Base-by-base conservation (phyloP, 92 coral and sea anemone species). In the Hydrozoanthus gracilis region DNA sequence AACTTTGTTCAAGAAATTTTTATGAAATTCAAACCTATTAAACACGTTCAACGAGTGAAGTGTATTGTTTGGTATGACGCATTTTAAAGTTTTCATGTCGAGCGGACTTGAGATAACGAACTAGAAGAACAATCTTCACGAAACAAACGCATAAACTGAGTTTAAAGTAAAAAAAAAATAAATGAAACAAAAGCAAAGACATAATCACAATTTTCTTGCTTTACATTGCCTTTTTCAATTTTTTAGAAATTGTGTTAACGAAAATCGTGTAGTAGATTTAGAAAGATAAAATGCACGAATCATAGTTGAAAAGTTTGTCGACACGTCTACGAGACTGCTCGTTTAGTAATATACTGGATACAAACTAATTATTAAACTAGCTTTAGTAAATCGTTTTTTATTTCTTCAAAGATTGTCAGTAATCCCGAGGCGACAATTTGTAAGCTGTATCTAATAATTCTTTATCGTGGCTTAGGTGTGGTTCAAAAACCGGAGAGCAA, bases 401-500 rank as follows among this genome's bases (percentile, higher is more conserved):
- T 80, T 64, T 67, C 73, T 80, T 80, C 44, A 52, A 65, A 64
- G 55, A 64, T 80, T 64, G 85, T 51, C 66, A 65, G 69, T 80
- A 80, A 80, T 47, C 77, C 54, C 58, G 75, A 44, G 69, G 71
- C 56, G 83, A 87, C 86, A 56, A 74, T 48, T 72, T 86, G 9
- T 70, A 90, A 84, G 86, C 84, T 76, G 83, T 82, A 70, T 51
- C 84, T 82, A 65, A 16, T 74, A 58, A 56, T 67, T 56, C 56
- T 65, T 76, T 87, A 50, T 82, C 77, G 60, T 72, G 45, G 68
- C 67, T 7, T 86, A 97, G 99, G 99, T 97, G 65, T 97, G 99
- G 98, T 97, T 97, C 83, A 97, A 97, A 78, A 97, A 97, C 71
- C 90, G 99, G 70, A 90, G 99, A 55, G 99, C 99, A 48, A 97